A percentile compares a stretch with the other conserved stretches of the same genome.
Conservation (phyloP, 1,140 invertebrate species). For the Drosophila santomea region DNA sequence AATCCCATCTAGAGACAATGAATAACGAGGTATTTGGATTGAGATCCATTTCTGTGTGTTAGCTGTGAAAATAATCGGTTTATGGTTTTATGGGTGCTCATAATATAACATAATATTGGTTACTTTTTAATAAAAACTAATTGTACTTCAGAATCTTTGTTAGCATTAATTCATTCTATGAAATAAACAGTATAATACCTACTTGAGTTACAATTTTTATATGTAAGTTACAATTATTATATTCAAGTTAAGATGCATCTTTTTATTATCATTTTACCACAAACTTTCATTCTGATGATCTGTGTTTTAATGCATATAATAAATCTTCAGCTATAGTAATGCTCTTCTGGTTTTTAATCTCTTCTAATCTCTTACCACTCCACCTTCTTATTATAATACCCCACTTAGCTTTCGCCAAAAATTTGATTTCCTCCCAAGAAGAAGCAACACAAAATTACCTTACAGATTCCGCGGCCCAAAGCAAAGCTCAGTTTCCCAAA, state of each 20-base stretch:
- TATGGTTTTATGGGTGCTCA: no score
- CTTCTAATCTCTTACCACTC: not conserved
- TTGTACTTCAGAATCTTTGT: no score
- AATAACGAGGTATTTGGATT: conserved; percentile 6
- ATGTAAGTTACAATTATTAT: not conserved
- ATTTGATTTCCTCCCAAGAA: conserved; percentile 11
- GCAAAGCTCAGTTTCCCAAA: conserved; percentile 1
- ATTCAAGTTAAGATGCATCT: not conserved
- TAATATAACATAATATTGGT: not conserved
- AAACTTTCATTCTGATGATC: not conserved
- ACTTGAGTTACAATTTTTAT: not conserved
- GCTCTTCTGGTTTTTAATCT: conserved; percentile 1
- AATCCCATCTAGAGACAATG: conserved; percentile 27
- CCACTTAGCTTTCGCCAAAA: conserved; percentile 3
- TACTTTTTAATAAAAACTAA: no score
- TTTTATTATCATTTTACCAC: not conserved
- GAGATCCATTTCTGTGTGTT: conserved; percentile 9
- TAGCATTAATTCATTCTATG: no score
- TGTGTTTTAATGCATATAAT: not conserved
- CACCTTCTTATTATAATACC: not conserved
- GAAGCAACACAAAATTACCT: not conserved
- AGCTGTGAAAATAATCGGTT: not conserved
- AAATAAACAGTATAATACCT: no score
- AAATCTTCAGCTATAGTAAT: conserved; percentile 2
- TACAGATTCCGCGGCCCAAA: conserved; percentile 16